Conservation (phyloP, 2,113 vertebrate genomes). For the Labeo catla region DNA sequence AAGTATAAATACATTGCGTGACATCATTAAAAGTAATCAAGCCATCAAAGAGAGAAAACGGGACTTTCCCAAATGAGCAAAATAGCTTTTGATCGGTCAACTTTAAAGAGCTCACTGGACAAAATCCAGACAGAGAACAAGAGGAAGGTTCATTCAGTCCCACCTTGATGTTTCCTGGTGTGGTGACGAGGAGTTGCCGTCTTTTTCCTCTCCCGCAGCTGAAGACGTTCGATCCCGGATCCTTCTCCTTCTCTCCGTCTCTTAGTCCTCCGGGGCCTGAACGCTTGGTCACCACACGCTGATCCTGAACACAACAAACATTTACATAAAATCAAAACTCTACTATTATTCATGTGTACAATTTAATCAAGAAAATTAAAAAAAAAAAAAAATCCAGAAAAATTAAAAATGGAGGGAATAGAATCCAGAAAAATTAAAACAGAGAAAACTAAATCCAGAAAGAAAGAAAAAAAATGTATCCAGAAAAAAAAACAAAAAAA, state of each 20-base stretch:
- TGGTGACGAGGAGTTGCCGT: slow-evolving; percentile 89
- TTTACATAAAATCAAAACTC: not conserved
- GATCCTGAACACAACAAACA: slow-evolving; percentile 76
- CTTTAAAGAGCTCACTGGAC: too few species aligned
- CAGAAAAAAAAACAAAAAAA: too few species aligned
- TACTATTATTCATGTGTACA: not conserved
- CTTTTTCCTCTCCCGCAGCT: slow-evolving; percentile 81
- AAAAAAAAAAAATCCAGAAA: too few species aligned
- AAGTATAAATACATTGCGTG: not conserved
- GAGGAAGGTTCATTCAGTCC: slow-evolving; percentile 46
- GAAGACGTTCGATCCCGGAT: slow-evolving; percentile 70
- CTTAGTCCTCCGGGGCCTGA: slow-evolving; percentile 69
- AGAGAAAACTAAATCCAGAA: too few species aligned
- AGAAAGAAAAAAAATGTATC: too few species aligned
- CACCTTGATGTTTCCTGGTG: slow-evolving; percentile 91
- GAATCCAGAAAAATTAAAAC: too few species aligned
- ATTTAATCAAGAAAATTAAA: too few species aligned
- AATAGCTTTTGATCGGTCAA: too few species aligned
- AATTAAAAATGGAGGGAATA: too few species aligned
- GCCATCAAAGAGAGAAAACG: not conserved
- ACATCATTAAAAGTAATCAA: not conserved
- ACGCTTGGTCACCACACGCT: slow-evolving; percentile 84
- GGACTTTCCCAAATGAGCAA: not conserved
- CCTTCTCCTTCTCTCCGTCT: slow-evolving; percentile 64
- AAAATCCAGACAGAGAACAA: too few species aligned